Base-by-base conservation (phyloP, 92 coral and sea anemone species). In the Blastomussa wellsi region DNA sequence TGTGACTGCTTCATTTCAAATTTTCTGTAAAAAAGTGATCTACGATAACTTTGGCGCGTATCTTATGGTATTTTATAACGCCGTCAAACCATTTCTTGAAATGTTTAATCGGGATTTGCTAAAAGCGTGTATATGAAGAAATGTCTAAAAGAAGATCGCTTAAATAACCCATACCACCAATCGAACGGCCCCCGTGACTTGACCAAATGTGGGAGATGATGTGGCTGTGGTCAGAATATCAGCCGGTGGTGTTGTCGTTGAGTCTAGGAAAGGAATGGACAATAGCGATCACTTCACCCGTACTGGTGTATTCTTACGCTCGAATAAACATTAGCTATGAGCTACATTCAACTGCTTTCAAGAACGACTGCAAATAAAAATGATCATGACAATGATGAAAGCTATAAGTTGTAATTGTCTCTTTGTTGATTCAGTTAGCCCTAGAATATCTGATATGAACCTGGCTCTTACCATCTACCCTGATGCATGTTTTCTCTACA, bases 91-190 rank as follows among this genome's bases (percentile, higher is more conserved):
- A n/a, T n/a, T n/a, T n/a, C n/a, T n/a, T n/a, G n/a, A n/a, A n/a
- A n/a, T n/a, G n/a, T n/a, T n/a, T n/a, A n/a, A n/a, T n/a, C n/a
- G n/a, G n/a, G n/a, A n/a, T n/a, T n/a, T n/a, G n/a, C n/a, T 17
- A 0, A 55, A 55, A 19, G 20, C 62, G 62, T 55, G 62, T 55
- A 60, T 8, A 1, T 10, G 31, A 2, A 26, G 3, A 5, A 28
- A 62, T 26, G 8, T 28, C 33, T 62, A 26, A 31, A 31, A 51
- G 48, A 26, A 13, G 60, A 72, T 22, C 15, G 49, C 42, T 0
- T n/a, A 5, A 20, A 37, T 9, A 79, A 51, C 41, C 35, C 88
- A 44, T 82, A 91, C 93, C 89, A 82, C 82, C n/a, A 91, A 55
- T 55, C 82, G 79, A 44, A 91, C 89, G 79, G 89, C 89, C 3